phyloP scores from a whole-genome alignment of 2,888 invertebrate genomes.

The Pocota personata region DNA sequence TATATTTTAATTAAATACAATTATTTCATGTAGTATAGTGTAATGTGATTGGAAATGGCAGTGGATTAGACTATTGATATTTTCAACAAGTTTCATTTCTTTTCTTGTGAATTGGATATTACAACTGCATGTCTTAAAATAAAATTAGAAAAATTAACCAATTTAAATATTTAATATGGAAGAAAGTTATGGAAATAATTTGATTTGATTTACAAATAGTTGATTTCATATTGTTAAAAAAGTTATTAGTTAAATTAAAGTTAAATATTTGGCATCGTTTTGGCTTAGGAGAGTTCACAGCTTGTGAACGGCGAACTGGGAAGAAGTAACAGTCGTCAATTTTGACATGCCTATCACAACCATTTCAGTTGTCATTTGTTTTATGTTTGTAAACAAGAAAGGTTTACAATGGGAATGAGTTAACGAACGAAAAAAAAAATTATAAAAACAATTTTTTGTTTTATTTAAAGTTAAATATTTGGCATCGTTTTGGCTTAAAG shows the following conservation, averaged over 20 bases:
- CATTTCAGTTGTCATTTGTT: no score
- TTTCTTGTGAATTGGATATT: background rate
- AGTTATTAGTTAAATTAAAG: no score
- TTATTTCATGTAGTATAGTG: conserved; percentile 5
- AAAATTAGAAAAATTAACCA: background rate
- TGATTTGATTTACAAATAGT: background rate
- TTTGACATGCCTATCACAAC: no score
- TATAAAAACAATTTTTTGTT: no score
- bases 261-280: background rate
- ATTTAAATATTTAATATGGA: background rate
- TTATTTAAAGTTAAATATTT: no score
- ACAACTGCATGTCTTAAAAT: background rate
- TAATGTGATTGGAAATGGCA: conserved; percentile 62
- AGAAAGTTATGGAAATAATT: background rate
- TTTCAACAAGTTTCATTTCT: conserved; percentile 1
- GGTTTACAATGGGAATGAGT: no score
- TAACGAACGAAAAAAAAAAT: no score
- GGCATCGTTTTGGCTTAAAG: no score
- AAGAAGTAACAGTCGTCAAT: no score
- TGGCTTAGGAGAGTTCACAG: background rate
- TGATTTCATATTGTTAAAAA: background rate
- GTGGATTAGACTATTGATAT: conserved; percentile 69
- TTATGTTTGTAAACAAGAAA: no score
- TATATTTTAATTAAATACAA: background rate
- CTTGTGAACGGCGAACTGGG: no score